These are phyloP conservation scores for Labia minor DNA, from an alignment of 2,888 invertebrate species.

Conservation along the genomic window DNA sequence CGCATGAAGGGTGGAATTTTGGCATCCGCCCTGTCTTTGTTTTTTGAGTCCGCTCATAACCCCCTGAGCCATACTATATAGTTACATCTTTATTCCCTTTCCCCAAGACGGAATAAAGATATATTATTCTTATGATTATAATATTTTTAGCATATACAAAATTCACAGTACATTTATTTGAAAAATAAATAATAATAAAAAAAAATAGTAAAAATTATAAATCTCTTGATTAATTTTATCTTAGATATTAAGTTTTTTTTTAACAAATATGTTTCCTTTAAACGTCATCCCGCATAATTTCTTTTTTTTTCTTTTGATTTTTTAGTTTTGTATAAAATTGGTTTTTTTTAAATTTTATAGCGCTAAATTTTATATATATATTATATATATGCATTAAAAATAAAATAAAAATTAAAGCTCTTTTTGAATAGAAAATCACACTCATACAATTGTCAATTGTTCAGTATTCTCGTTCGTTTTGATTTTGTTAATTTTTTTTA, in stretches of 20 bases:
- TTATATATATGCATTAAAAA: too few species aligned
- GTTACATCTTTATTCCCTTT: not conserved
- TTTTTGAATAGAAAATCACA: too few species aligned
- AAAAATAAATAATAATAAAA: constrained; percentile 5
- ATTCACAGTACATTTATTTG: constrained; percentile 13
- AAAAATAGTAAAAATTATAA: constrained; percentile 4
- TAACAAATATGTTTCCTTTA: not conserved
- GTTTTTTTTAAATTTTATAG: too few species aligned
- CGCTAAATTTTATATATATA: too few species aligned
- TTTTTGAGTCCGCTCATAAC: constrained; percentile 2
- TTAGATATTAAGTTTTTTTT: not conserved
- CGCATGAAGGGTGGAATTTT: not conserved
- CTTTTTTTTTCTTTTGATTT: not conserved
- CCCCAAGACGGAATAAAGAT: too few species aligned
- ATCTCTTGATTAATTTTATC: not conserved
- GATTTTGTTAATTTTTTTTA: constrained; percentile 9
- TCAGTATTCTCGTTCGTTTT: constrained; percentile 16
- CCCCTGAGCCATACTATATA: constrained; percentile 8
- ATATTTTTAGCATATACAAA: constrained; percentile 5
- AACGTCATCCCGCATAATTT: not conserved
- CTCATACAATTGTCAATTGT: constrained; percentile 2
- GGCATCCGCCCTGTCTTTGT: not conserved
- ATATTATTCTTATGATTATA: not conserved
- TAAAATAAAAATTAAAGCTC: too few species aligned
- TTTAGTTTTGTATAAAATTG: not conserved